phyloP scores from a whole-genome alignment of 2,797 vertebrate species.

The Buceros bicornis region DNA sequence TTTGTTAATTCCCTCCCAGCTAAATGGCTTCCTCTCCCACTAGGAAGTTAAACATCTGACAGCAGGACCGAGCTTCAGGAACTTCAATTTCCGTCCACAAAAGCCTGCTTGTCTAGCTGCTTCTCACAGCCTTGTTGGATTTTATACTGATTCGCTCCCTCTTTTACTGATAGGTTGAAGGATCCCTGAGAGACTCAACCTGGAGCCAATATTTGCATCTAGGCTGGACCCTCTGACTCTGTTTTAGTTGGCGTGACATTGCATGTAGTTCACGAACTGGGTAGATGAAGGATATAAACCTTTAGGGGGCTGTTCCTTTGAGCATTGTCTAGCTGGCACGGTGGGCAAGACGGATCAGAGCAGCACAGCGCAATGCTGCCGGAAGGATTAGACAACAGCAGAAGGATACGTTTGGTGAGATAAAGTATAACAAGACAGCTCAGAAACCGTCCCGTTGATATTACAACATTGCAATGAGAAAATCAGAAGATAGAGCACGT shows the following conservation, averaged over 20 bases:
- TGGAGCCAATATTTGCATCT: neutral
- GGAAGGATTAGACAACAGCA: neutral
- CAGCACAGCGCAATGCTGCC: neutral
- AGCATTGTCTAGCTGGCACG: neutral
- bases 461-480: neutral
- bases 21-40: constrained; percentile 44
- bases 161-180: neutral
- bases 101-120: neutral
- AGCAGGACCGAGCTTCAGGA: constrained; percentile 14
- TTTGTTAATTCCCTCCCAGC: constrained; percentile 44
- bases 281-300: neutral
- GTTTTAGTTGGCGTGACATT: neutral
- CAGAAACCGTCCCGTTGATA: neutral
- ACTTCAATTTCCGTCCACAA: neutral
- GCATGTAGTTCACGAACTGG: neutral
- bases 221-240: neutral
- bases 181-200: neutral
- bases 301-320: neutral
- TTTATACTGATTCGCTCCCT: neutral
- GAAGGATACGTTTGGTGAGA: neutral
- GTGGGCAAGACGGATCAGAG: neutral
- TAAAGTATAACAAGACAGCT: neutral
- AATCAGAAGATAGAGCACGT: neutral
- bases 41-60: constrained; percentile 58
- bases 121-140: neutral